A percentile compares a stretch with the other conserved stretches of the same genome.
These are phyloP conservation scores for Papilio demoleus DNA, from an alignment of 2,888 invertebrate genomes.

Conservation along the genomic window DNA sequence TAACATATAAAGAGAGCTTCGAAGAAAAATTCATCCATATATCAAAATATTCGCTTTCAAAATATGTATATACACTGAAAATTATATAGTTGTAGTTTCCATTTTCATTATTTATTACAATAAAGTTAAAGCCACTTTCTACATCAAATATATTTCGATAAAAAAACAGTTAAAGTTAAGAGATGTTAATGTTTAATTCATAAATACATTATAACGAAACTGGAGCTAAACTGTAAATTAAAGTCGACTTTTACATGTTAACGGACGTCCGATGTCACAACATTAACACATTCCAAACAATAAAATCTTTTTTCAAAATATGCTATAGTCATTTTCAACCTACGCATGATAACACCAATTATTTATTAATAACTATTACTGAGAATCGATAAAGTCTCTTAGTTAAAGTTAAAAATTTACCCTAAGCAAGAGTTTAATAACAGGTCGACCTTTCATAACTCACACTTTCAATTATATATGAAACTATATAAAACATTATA, in stretches of 20 bases:
- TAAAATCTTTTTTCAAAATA: neutral
- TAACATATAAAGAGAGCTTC: too few species aligned
- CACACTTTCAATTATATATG: neutral
- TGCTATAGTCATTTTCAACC: neutral
- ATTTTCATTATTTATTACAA: neutral
- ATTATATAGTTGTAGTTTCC: neutral
- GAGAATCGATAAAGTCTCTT: too few species aligned
- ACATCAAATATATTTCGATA: neutral
- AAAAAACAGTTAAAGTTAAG: conserved; percentile 1
- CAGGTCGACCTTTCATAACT: too few species aligned
- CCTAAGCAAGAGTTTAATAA: too few species aligned
- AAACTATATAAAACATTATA: neutral
- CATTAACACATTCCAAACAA: neutral
- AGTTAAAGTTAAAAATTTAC: too few species aligned
- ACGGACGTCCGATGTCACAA: neutral
- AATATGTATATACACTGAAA: neutral
- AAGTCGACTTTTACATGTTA: neutral
- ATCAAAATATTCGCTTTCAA: neutral
- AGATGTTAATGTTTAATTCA: conserved; percentile 12
- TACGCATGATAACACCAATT: too few species aligned
- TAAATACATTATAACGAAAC: neutral
- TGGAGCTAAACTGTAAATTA: conserved; percentile 21
- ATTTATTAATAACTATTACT: too few species aligned
- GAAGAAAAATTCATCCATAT: too few species aligned
- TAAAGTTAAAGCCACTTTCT: conserved; percentile 10